Base-by-base conservation (phyloP, 1,140 invertebrate species). In the Drosophila pseudoananassae region DNA sequence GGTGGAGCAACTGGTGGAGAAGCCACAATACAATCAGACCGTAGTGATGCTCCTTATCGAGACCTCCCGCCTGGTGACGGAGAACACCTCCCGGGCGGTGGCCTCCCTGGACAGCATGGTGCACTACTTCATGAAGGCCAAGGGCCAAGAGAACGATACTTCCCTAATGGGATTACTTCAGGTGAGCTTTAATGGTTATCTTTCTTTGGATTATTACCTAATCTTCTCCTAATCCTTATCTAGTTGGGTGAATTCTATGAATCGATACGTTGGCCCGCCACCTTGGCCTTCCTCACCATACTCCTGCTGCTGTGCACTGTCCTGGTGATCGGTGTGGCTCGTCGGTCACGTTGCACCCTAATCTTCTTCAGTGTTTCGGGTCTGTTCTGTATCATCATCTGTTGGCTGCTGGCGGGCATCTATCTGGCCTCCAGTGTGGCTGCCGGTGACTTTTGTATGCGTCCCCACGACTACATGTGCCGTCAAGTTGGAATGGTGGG, bases 361-460 rank as follows among this genome's bases (percentile, higher is more conserved):
- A 97, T 97, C 81, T 95, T 96, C 93, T 97, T 94, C 68, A 92
- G 91, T 43, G 96, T 97, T 36, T 95, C 96, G 81, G 96, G 96
- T 33, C 92, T 97, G 33, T 94, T 97, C 78, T 96, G 96, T 57
- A 95, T 97, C 29, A 97, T 97, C 72, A 94, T 96, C 55, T 96
- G 95, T 38, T 97, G 96, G 95, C 92, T 96, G 63, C 93, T 96
- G 92, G 94, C 96, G 1, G 96, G 96, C 49, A 79, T 97, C 45
- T 97, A 97, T 91, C 94, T 91, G 73, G 95, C 95, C 25, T 93
- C 94, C 14, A 94, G 95, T 45, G 96, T 97, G 57, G 95, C 95
- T 23, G 92, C 95, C 7, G 95, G 95, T 31, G 95, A 96, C 78
- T 93, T 96, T 40, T 97, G 96, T 83, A 93, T 95, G 71, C 93